Evolutionary conservation across 2,888 invertebrate species (phyloP).

Genomic region (Sesia bembeciformis): DNA sequence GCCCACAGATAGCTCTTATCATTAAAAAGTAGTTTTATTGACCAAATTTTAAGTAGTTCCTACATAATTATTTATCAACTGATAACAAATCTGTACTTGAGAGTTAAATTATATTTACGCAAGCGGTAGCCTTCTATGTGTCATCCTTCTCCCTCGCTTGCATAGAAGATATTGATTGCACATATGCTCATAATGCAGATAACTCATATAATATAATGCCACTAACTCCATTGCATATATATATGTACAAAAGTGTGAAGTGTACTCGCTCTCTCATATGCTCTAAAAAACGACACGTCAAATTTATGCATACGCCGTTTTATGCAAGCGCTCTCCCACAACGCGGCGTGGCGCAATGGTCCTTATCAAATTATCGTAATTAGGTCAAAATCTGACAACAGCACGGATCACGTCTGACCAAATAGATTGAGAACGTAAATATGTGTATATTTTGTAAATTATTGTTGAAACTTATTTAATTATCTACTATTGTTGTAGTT

Average conservation of each 20-base stretch:
- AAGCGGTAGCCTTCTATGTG: not conserved
- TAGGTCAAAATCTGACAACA: not conserved
- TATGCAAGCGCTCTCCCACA: too few relatives aligned
- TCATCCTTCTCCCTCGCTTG: not conserved
- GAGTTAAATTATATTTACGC: too few relatives aligned
- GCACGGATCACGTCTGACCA: constrained; percentile 10
- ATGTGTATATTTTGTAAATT: constrained; percentile 63
- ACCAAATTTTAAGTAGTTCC: too few relatives aligned
- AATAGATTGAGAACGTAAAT: constrained; percentile 23
- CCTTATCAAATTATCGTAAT: not conserved
- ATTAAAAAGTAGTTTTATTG: too few relatives aligned
- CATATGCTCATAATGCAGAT: too few relatives aligned
- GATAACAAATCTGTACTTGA: too few relatives aligned
- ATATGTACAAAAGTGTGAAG: too few relatives aligned
- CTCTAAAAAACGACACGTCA: not conserved
- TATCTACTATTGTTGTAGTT: constrained; percentile 48
- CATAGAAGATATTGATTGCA: not conserved
- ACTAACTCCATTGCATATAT: too few relatives aligned
- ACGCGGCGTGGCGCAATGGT: not conserved
- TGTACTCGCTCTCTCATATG: too few relatives aligned
- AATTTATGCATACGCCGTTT: not conserved
- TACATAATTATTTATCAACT: too few relatives aligned
- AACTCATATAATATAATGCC: too few relatives aligned
- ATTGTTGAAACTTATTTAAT: constrained; percentile 52
- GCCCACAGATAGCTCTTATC: too few relatives aligned